Conservation (phyloP, 2,888 invertebrate species). For the Horisme vitalbata region DNA sequence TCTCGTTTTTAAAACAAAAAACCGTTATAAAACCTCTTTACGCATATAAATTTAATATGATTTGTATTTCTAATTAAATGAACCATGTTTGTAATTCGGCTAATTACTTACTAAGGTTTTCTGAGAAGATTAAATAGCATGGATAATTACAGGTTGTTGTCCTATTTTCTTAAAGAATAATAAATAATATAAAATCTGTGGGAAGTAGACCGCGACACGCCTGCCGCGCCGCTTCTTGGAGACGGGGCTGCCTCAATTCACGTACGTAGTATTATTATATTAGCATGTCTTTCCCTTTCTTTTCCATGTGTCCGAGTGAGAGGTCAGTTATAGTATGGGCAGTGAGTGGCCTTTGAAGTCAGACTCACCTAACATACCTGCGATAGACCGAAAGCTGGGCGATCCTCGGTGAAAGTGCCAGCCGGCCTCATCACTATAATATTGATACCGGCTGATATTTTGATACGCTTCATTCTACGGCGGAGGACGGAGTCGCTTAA, state of each 20-base stretch:
- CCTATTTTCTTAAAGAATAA: conserved; percentile 52
- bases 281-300: conserved; percentile 53
- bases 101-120: background rate
- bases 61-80: no score
- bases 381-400: conserved; percentile 62
- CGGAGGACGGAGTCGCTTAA: conserved; percentile 10
- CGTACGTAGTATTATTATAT: conserved; percentile 37
- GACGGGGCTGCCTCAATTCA: conserved; percentile 42
- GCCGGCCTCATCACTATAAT: conserved; percentile 51
- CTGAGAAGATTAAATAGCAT: conserved; percentile 34
- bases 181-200: conserved; percentile 54
- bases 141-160: conserved; percentile 56
- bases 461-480: conserved; percentile 21
- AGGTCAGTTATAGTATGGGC: conserved; percentile 31
- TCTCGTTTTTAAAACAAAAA: no score
- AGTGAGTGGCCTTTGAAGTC: conserved; percentile 41
- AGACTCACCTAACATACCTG: conserved; percentile 54
- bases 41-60: no score
- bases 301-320: conserved; percentile 56
- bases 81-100: no score
- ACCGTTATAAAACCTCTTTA: no score
- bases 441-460: conserved; percentile 36
- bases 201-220: conserved; percentile 67
- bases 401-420: conserved; percentile 76
- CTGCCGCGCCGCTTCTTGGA: conserved; percentile 35